Evolutionary conservation across 2,888 invertebrate species (phyloP), one percentile per base, ranked within the genome.

Genomic region (Drosophila borborema): DNA sequence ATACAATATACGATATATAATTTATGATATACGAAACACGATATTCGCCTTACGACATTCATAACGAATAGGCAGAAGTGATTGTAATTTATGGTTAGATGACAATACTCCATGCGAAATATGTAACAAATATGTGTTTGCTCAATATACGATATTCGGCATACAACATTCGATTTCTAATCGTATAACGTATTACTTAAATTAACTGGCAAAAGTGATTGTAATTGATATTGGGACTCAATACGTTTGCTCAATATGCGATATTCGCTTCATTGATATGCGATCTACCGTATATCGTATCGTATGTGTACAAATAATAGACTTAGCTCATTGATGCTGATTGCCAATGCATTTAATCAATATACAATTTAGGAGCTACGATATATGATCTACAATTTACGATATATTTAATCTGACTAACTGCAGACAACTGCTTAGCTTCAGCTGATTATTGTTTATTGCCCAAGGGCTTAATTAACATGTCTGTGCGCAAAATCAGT

Each of bases 381-480:
- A 8, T 41, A n/a, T n/a, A 7, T 12, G 46, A 46, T 7, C 2
- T 23, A 23, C 2, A 20, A 46, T 16, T 20, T 46, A 23, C 14
- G 46, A 48, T 28, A 14, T 16, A 10, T 2, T 7, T 38, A 38
- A 38, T 38, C 4, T 14, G 1, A 14, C 38, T 14, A 14, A 14
- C 38, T 40, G 28, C 48, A 28, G n/a, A 28, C 10, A 41, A 34
- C 12, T 43, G 40, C 36, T 40, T 34, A 45, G 20, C 6, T 23
- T 62, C 9, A 28, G 18, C 34, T 9, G 5, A 56, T 53, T 56
- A 51, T 40, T 8, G 31, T 41, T n/a, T 16, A 36, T 23, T 43
- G 5, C n/a, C 10, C 20, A 38, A 40, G 14, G 6, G 43, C 3
- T 23, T 56, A 45, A 68, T 53, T 53, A 65, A 58, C 51, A 58